A percentile compares a stretch with the other conserved stretches of the same genome.
Conservation (phyloP, 2,113 vertebrate species). For the Stigmatopora nigra region DNA sequence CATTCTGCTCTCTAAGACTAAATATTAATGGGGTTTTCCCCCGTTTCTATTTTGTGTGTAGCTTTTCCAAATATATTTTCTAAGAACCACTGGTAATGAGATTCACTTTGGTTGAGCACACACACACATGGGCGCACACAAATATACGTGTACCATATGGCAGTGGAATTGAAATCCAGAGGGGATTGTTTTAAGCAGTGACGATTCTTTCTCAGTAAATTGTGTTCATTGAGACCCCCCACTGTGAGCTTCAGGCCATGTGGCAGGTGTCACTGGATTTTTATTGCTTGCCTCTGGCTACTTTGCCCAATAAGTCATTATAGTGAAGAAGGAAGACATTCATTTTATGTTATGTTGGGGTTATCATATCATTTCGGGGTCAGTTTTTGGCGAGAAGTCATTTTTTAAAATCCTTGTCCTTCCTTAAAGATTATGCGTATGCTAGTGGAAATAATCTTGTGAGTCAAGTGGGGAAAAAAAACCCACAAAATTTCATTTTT, state of each 20-base stretch:
- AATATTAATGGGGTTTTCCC: background rate
- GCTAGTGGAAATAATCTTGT: no score
- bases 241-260: slow-evolving; percentile 29
- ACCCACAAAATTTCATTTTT: no score
- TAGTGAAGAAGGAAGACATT: background rate
- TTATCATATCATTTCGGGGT: slow-evolving; percentile 31
- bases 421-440: slow-evolving; percentile 21
- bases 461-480: no score
- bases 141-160: slow-evolving; percentile 56
- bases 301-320: slow-evolving; percentile 15
- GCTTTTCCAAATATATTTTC: background rate
- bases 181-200: slow-evolving; percentile 49
- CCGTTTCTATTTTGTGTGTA: background rate
- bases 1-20: background rate
- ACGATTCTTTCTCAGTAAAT: slow-evolving; percentile 41
- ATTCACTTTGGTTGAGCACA: slow-evolving; percentile 26
- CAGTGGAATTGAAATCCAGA: slow-evolving; percentile 48
- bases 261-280: slow-evolving; percentile 46
- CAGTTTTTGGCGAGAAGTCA: slow-evolving; percentile 30
- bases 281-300: slow-evolving; percentile 24
- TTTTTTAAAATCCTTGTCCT: slow-evolving; percentile 51
- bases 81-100: slow-evolving; percentile 1
- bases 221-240: slow-evolving; percentile 29
- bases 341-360: slow-evolving; percentile 2
- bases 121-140: slow-evolving; percentile 23